Evolutionary conservation across 2,113 vertebrate species (phyloP).

Genomic region (Etia nguti): DNA sequence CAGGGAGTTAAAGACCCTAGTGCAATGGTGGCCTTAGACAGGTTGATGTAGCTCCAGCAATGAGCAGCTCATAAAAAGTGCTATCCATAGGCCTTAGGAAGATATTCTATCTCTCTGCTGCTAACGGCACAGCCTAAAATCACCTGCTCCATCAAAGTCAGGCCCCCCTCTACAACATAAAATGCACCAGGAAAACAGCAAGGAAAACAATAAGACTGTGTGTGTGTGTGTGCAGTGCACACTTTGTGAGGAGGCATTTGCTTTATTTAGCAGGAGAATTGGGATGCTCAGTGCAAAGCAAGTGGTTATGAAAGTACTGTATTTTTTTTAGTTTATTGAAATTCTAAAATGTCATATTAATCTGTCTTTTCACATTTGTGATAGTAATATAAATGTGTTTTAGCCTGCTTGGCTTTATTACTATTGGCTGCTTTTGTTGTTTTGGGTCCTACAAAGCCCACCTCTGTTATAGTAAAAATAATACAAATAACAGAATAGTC

Average conservation of each 20-base stretch:
- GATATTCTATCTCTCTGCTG: slow-evolving; percentile 73
- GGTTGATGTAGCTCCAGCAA: slow-evolving; percentile 79
- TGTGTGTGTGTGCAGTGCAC: neutral
- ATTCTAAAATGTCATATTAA: neutral
- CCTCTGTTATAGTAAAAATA: neutral
- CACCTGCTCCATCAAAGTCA: slow-evolving; percentile 78
- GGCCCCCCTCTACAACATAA: slow-evolving; percentile 59
- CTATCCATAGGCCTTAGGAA: slow-evolving; percentile 75
- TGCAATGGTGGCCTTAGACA: slow-evolving; percentile 67
- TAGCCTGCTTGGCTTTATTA: neutral
- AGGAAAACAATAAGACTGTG: slow-evolving; percentile 34
- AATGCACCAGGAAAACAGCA: slow-evolving; percentile 56
- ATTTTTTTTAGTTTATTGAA: neutral
- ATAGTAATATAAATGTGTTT: neutral
- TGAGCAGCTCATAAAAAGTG: slow-evolving; percentile 80
- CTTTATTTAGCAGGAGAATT: slow-evolving; percentile 39
- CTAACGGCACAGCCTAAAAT: slow-evolving; percentile 74
- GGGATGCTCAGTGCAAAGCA: slow-evolving; percentile 17
- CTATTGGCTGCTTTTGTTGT: neutral
- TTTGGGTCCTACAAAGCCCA: neutral
- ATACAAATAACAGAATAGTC: neutral
- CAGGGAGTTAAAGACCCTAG: slow-evolving; percentile 53
- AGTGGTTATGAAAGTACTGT: neutral
- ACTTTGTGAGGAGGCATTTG: slow-evolving; percentile 31
- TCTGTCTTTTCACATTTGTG: neutral